phyloP scores from a whole-genome alignment of 2,113 vertebrate species.

The Morone chrysops region DNA sequence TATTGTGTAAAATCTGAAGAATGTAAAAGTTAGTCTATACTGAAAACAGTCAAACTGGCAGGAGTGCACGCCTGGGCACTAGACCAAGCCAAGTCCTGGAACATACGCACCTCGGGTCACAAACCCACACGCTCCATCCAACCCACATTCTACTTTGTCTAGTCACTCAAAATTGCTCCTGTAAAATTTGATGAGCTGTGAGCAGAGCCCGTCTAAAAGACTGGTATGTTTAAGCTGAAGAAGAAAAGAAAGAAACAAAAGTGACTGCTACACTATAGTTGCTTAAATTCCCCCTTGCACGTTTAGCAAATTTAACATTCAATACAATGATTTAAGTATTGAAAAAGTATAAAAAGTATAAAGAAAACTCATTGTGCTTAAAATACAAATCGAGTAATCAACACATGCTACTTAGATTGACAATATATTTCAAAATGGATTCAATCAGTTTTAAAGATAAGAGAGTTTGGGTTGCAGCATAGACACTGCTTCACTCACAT shows the following conservation, averaged over 20 bases:
- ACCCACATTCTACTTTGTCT: constrained; percentile 74
- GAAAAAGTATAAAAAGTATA: too few species aligned
- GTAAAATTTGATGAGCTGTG: constrained; percentile 72
- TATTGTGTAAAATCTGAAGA: constrained; percentile 77
- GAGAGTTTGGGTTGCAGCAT: not conserved
- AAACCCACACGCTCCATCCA: constrained; percentile 74
- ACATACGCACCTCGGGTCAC: constrained; percentile 69
- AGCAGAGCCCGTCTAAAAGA: constrained; percentile 59
- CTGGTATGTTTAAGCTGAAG: constrained; percentile 31
- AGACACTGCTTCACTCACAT: not conserved
- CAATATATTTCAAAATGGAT: constrained; percentile 5
- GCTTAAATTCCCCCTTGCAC: not conserved
- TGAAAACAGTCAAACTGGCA: constrained; percentile 75
- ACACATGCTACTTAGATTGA: not conserved
- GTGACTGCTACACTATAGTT: not conserved
- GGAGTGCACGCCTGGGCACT: constrained; percentile 64
- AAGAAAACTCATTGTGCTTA: not conserved
- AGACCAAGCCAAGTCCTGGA: constrained; percentile 75
- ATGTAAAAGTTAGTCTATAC: constrained; percentile 68
- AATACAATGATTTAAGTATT: not conserved
- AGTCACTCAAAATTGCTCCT: constrained; percentile 77
- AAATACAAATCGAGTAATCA: constrained; percentile 5
- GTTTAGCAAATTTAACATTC: not conserved
- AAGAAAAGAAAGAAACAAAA: constrained; percentile 31
- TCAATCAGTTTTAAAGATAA: not conserved